A percentile compares a stretch with the other conserved stretches of the same genome.
These are phyloP conservation scores for Lutraria rhynchaena DNA, from an alignment of 1,140 invertebrate species.

Conservation along the genomic window DNA sequence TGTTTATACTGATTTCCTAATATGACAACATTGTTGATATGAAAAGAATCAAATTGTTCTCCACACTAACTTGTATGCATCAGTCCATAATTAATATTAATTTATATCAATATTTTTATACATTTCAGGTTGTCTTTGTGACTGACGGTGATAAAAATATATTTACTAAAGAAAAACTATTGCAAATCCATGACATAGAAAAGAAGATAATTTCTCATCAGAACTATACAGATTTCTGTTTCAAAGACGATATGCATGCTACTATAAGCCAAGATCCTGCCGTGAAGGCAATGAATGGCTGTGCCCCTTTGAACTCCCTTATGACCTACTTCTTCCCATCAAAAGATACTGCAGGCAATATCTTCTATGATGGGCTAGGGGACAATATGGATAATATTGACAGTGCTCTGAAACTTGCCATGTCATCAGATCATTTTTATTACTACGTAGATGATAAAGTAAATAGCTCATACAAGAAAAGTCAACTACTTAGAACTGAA, in stretches of 20 bases:
- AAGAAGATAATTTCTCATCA: constrained; percentile 69
- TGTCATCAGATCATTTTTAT: constrained; percentile 76
- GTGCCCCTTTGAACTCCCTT: constrained; percentile 77
- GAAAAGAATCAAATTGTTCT: too few relatives aligned
- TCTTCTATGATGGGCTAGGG: constrained; percentile 76
- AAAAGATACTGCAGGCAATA: constrained; percentile 48
- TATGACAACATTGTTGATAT: too few relatives aligned
- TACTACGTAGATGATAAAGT: constrained; percentile 78
- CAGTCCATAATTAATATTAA: too few relatives aligned
- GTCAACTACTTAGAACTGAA: constrained; percentile 73
- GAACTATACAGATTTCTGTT: constrained; percentile 74
- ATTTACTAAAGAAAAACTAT: constrained; percentile 74
- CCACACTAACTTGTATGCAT: too few relatives aligned
- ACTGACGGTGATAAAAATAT: constrained; percentile 72
- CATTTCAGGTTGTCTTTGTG: constrained; percentile 62
- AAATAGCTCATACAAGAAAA: constrained; percentile 71
- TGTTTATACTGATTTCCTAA: too few relatives aligned
- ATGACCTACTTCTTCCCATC: constrained; percentile 79
- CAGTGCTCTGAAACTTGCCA: constrained; percentile 73
- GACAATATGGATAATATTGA: constrained; percentile 67
- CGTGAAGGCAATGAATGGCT: constrained; percentile 64
- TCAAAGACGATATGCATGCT: constrained; percentile 59
- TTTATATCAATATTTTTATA: too few relatives aligned
- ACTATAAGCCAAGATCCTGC: constrained; percentile 58
- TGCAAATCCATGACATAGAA: constrained; percentile 74